phyloP scores from a whole-genome alignment of 2,888 invertebrate species.

The Stomorhina lunata region DNA sequence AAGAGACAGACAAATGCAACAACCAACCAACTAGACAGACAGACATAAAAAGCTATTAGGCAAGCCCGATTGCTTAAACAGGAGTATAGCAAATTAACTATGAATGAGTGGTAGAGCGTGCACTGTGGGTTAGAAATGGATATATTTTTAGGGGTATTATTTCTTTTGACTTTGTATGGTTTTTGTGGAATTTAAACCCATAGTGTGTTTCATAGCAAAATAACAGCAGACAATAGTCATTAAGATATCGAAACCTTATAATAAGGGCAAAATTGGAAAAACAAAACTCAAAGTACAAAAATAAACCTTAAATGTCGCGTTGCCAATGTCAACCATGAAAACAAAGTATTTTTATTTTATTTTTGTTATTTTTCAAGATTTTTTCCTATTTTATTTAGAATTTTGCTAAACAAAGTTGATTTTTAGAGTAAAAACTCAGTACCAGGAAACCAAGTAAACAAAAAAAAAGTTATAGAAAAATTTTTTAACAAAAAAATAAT shows the following conservation, averaged over 20 bases:
- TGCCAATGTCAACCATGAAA: slow-evolving; percentile 75
- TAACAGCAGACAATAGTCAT: slow-evolving; percentile 23
- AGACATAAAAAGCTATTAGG: background rate
- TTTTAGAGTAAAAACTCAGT: slow-evolving; percentile 31
- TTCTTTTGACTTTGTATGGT: background rate
- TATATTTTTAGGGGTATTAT: too few relatives aligned
- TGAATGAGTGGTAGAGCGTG: background rate
- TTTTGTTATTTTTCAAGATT: slow-evolving; percentile 44
- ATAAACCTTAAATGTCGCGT: slow-evolving; percentile 67
- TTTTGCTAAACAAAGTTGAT: slow-evolving; percentile 9
- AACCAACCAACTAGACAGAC: background rate
- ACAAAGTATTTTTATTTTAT: slow-evolving; percentile 14
- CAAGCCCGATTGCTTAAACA: background rate
- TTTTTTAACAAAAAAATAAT: background rate
- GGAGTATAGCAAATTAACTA: background rate
- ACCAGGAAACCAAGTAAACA: slow-evolving; percentile 52
- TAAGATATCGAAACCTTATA: slow-evolving; percentile 38
- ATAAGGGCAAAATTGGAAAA: slow-evolving; percentile 9
- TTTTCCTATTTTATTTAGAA: slow-evolving; percentile 18
- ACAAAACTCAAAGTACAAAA: slow-evolving; percentile 7
- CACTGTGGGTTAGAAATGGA: slow-evolving; percentile 41
- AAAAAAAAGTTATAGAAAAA: slow-evolving; percentile 23
- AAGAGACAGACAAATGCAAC: background rate
- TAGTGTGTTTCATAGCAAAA: background rate
- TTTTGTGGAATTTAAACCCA: background rate